Conservation (phyloP, 2,797 vertebrate genomes). For the Poeciliopsis infans region DNA sequence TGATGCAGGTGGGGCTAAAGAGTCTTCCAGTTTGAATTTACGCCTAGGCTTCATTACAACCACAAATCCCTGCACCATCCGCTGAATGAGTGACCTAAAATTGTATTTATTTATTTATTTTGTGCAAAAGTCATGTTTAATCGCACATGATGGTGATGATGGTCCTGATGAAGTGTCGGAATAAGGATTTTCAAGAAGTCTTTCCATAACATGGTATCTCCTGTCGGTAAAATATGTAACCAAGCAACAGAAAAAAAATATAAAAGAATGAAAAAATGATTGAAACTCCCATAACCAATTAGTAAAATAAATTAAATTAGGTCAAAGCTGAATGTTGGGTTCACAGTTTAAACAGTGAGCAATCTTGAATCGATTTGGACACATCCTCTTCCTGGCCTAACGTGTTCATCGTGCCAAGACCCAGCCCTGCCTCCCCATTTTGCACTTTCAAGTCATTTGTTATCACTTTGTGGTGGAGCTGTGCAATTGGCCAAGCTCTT, state of each 20-base stretch:
- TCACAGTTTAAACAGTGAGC: not conserved
- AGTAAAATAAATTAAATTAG: not conserved
- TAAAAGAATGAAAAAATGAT: not conserved
- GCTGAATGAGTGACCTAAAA: not conserved
- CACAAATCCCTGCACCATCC: not conserved
- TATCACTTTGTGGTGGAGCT: slow-evolving; percentile 69
- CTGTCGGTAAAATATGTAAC: slow-evolving; percentile 54
- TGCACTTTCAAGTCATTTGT: slow-evolving; percentile 62
- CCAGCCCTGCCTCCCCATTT: not conserved
- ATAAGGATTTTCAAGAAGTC: slow-evolving; percentile 17
- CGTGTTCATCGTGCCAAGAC: slow-evolving; percentile 4
- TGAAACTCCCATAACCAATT: not conserved
- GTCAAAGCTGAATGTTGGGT: not conserved
- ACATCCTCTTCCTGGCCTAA: slow-evolving; percentile 39
- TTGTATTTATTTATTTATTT: not conserved
- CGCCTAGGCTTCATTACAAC: not conserved
- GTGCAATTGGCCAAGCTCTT: slow-evolving; percentile 68
- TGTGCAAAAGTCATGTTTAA: slow-evolving; percentile 24
- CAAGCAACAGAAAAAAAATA: not conserved
- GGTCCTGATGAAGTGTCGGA: not conserved
- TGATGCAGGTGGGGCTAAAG: no score
- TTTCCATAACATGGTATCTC: slow-evolving; percentile 62
- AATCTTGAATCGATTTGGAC: slow-evolving; percentile 36
- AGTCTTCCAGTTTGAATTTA: no score
- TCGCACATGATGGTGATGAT: not conserved